Evolutionary conservation across 2,888 invertebrate species (phyloP).

Genomic region (Lasioglossum leucozonium): DNA sequence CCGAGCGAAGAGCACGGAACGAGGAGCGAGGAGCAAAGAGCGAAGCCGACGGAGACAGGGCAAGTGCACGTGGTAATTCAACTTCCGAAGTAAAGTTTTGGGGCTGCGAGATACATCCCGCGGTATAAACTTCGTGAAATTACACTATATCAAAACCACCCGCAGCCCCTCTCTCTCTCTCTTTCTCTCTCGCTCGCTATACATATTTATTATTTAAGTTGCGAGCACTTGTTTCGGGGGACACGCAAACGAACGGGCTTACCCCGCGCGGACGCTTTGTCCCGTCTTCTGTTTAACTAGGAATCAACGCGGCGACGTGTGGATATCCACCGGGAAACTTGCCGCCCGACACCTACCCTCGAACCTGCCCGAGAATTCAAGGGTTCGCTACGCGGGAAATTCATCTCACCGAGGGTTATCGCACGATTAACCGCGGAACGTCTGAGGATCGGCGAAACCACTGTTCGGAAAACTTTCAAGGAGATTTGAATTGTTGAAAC

Average conservation of each 20-base stretch:
- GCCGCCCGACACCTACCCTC: not conserved
- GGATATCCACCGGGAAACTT: not conserved
- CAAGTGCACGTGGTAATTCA: constrained; percentile 69
- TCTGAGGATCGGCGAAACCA: not conserved
- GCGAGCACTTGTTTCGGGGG: constrained; percentile 41
- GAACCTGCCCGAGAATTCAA: not conserved
- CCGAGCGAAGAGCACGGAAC: not conserved
- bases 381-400: not conserved
- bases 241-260: constrained; percentile 35
- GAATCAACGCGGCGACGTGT: constrained; percentile 36
- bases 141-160: constrained; percentile 57
- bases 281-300: constrained; percentile 37
- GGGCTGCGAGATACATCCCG: constrained; percentile 55
- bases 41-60: not conserved
- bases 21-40: not conserved
- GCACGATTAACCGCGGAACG: not conserved
- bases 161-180: not conserved
- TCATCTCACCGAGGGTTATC: not conserved
- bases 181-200: constrained; percentile 22
- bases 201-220: constrained; percentile 66
- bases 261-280: constrained; percentile 30
- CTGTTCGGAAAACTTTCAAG: too few species aligned
- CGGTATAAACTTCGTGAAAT: constrained; percentile 67
- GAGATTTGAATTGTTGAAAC: not conserved
- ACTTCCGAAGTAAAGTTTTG: constrained; percentile 67